Conservation (phyloP, 2,797 vertebrate genomes). For the Acipenser ruthenus region DNA sequence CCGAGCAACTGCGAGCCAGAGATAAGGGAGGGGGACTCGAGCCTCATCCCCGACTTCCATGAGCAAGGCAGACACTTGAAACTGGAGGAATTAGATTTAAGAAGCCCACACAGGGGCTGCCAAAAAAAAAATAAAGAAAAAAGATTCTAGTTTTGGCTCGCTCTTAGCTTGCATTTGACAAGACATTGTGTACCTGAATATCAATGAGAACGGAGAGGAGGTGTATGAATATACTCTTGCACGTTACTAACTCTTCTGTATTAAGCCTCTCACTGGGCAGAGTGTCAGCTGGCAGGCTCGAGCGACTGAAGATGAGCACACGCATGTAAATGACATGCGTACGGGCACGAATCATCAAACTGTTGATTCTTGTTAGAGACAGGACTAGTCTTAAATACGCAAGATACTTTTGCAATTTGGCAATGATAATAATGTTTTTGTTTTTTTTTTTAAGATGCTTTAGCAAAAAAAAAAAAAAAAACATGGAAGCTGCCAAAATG, state of each 20-base stretch:
- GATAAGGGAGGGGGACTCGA: conserved; percentile 83
- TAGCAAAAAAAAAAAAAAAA: conserved; percentile 47
- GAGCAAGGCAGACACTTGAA: conserved; percentile 57
- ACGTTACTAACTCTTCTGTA: conserved; percentile 69
- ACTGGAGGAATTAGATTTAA: conserved; percentile 66
- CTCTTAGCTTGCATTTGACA: conserved; percentile 61
- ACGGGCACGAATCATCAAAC: conserved; percentile 42
- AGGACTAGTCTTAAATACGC: conserved; percentile 66
- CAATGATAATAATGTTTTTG: conserved; percentile 49
- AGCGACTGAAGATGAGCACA: conserved; percentile 64
- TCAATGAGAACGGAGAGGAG: conserved; percentile 58
- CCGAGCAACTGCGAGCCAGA: conserved; percentile 96
- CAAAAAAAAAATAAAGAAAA: conserved; percentile 39
- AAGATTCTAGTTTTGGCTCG: conserved; percentile 30
- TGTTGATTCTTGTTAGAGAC: conserved; percentile 66
- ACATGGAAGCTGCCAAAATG: conserved; percentile 54
- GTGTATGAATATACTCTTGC: conserved; percentile 50
- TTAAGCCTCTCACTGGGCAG: conserved; percentile 66
- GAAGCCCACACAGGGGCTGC: conserved; percentile 55
- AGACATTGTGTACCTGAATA: conserved; percentile 65
- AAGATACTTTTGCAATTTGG: conserved; percentile 68
- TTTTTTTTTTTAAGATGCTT: conserved; percentile 46
- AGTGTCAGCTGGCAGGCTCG: conserved; percentile 65
- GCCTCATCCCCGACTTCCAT: conserved; percentile 56
- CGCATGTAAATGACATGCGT: conserved; percentile 55